phyloP scores from a whole-genome alignment of 2,113 vertebrate genomes.

The Chitala chitala region DNA sequence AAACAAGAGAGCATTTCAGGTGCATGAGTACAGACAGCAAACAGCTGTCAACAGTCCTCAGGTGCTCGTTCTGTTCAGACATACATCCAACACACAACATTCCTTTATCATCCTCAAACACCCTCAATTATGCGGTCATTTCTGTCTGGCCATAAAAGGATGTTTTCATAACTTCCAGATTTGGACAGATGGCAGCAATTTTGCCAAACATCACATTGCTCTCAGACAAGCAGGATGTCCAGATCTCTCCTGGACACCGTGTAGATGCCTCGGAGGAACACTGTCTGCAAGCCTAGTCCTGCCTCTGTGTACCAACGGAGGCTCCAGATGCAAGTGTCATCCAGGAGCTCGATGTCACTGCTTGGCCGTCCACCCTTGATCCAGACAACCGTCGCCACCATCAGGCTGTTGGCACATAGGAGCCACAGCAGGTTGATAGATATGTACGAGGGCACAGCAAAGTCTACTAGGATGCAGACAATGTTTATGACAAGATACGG shows the following conservation, averaged over 20 bases:
- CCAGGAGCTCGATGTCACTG: slow-evolving; percentile 35
- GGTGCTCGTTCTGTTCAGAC: no score
- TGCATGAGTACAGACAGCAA: no score
- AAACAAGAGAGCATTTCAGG: no score
- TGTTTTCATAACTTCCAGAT: background rate
- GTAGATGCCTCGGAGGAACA: background rate
- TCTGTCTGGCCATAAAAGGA: no score
- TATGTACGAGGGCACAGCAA: slow-evolving; percentile 51
- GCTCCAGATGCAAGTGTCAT: slow-evolving; percentile 50
- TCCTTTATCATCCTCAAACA: no score
- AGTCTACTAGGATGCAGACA: slow-evolving; percentile 26
- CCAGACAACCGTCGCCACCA: slow-evolving; percentile 51
- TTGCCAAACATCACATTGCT: background rate
- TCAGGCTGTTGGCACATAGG: slow-evolving; percentile 57
- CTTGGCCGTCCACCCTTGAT: slow-evolving; percentile 26
- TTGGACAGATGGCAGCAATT: background rate
- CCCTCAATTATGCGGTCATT: no score
- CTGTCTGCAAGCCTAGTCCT: background rate
- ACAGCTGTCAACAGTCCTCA: no score
- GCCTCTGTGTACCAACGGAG: slow-evolving; percentile 45
- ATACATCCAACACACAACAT: no score
- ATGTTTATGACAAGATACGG: slow-evolving; percentile 45
- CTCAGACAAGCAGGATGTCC: slow-evolving; percentile 1
- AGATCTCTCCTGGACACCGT: slow-evolving; percentile 12
- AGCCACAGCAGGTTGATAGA: slow-evolving; percentile 58